Evolutionary conservation across 1,140 invertebrate species (phyloP).

Genomic region (Drosophila elegans): DNA sequence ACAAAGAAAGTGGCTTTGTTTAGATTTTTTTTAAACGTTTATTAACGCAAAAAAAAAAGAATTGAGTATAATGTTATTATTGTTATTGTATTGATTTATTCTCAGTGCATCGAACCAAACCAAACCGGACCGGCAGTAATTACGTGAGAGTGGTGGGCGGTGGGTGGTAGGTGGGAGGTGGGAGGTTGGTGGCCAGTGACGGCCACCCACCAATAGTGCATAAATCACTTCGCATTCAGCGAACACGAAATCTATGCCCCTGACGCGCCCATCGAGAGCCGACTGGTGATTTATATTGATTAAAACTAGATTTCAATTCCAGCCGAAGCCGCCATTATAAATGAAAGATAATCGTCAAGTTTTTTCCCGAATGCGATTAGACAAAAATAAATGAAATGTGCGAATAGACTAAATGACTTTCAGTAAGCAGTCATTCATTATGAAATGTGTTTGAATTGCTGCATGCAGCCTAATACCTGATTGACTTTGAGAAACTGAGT

Average conservation of each 20-base stretch:
- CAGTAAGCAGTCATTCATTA: conserved; percentile 10
- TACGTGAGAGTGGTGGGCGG: conserved; percentile 44
- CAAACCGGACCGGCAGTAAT: conserved; percentile 50
- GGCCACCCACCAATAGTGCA: conserved; percentile 47
- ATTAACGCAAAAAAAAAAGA: no score
- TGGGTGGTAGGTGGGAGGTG: conserved; percentile 10
- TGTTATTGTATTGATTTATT: not conserved
- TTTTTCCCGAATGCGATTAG: conserved; percentile 7
- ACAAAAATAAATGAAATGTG: conserved; percentile 23
- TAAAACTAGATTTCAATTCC: conserved; percentile 61
- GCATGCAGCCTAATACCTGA: not conserved
- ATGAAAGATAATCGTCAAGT: conserved; percentile 41
- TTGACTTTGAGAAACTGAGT: not conserved
- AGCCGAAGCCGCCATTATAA: conserved; percentile 43
- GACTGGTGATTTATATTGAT: conserved; percentile 59
- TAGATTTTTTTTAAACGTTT: no score
- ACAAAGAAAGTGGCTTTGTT: no score
- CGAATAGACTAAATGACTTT: conserved; percentile 1
- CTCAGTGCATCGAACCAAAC: conserved; percentile 20
- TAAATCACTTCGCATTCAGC: conserved; percentile 62
- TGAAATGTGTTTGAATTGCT: conserved; percentile 11
- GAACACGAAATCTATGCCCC: conserved; percentile 61
- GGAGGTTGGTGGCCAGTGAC: conserved; percentile 1
- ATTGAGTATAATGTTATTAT: no score
- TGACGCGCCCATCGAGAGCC: conserved; percentile 51